Percentiles rank a stretch among this genome's conserved stretches.
phyloP scores from a whole-genome alignment of 2,888 invertebrate species.

The Falcaria lacertinaria region DNA sequence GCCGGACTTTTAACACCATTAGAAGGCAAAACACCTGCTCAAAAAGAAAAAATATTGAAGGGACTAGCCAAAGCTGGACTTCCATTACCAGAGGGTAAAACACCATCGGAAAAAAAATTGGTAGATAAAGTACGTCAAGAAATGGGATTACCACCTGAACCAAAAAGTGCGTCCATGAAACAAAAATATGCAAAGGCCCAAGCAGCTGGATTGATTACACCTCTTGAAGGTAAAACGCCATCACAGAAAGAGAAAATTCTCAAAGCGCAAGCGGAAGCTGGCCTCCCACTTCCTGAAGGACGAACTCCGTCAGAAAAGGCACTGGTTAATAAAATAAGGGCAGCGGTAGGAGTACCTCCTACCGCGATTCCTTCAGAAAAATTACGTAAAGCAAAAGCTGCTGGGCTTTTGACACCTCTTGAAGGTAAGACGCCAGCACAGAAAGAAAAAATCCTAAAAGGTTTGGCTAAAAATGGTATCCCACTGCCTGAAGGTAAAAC shows the following conservation, averaged over 20 bases:
- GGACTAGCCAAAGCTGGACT: slow-evolving; percentile 16
- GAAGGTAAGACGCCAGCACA: slow-evolving; percentile 23
- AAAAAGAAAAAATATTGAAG: slow-evolving; percentile 27
- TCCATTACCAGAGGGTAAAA: slow-evolving; percentile 26
- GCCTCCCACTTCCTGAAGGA: slow-evolving; percentile 18
- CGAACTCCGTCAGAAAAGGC: slow-evolving; percentile 22
- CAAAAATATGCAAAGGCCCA: slow-evolving; percentile 20
- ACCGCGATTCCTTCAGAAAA: slow-evolving; percentile 12
- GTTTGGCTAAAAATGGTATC: slow-evolving; percentile 20
- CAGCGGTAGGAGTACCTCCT: slow-evolving; percentile 3
- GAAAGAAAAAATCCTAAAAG: slow-evolving; percentile 25
- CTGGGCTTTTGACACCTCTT: slow-evolving; percentile 20
- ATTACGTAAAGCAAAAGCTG: slow-evolving; percentile 16
- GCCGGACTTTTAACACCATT: slow-evolving; percentile 22
- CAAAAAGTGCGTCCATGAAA: slow-evolving; percentile 22
- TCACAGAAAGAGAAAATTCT: slow-evolving; percentile 26
- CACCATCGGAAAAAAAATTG: slow-evolving; percentile 27
- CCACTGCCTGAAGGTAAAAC: slow-evolving; percentile 27
- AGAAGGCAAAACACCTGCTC: slow-evolving; percentile 23
- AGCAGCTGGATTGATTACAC: slow-evolving; percentile 19
- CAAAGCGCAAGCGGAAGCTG: slow-evolving; percentile 14
- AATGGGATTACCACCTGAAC: slow-evolving; percentile 31
- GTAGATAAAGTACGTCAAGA: slow-evolving; percentile 22
- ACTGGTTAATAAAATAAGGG: slow-evolving; percentile 15
- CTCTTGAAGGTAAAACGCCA: slow-evolving; percentile 23